Conservation (phyloP, 2,797 vertebrate species). For the Cynodonichthys magdalenae region DNA sequence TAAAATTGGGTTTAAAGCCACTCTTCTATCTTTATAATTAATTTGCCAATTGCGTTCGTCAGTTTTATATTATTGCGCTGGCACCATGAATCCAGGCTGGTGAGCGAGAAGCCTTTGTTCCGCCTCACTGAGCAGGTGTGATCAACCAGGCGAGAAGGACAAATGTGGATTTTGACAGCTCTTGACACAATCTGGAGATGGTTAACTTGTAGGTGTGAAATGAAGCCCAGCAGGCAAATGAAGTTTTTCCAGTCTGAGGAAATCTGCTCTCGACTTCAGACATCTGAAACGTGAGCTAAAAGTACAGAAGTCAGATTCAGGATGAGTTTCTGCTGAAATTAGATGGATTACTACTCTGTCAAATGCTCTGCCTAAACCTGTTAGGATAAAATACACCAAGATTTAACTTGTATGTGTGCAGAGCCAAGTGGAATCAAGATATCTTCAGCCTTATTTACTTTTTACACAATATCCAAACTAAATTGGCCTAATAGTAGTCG, state of each 20-base stretch:
- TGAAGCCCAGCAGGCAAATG: conserved; percentile 12
- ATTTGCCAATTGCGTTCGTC: conserved; percentile 1
- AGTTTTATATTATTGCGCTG: background rate
- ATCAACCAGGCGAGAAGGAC: conserved; percentile 12
- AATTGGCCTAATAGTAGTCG: too few species aligned
- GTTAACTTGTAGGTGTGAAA: conserved; percentile 11
- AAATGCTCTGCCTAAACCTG: background rate
- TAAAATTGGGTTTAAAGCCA: background rate
- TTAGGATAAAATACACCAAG: background rate
- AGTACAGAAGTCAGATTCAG: background rate
- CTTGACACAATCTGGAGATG: conserved; percentile 16
- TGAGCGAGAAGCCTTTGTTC: conserved; percentile 2
- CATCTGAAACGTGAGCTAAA: conserved; percentile 14
- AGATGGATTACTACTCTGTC: background rate
- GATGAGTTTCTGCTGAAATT: background rate
- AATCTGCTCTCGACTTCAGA: background rate
- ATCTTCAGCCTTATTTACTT: too few species aligned
- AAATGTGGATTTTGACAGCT: conserved; percentile 22
- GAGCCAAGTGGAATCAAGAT: background rate
- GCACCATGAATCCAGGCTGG: background rate
- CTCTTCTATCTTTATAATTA: conserved; percentile 1
- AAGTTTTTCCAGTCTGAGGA: conserved; percentile 5
- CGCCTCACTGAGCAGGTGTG: conserved; percentile 15
- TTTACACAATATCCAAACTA: too few species aligned
- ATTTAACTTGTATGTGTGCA: background rate